These are phyloP conservation scores for Oryzias melastigma DNA, from an alignment of 2,113 vertebrate genomes.

Conservation along the genomic window DNA sequence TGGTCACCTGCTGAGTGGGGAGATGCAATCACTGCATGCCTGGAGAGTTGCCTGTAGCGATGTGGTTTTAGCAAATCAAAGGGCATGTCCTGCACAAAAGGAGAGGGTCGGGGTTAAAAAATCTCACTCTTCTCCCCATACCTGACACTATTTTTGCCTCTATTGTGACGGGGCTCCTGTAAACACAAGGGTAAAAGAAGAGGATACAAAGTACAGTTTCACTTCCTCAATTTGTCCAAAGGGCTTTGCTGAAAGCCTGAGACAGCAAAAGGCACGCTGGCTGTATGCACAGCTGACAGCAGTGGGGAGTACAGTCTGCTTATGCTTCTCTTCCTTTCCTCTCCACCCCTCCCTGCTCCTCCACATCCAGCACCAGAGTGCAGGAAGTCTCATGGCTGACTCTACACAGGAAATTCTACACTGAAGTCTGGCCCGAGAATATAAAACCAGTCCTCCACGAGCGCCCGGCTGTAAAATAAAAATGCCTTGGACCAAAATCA, in stretches of 20 bases:
- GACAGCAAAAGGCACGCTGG: constrained; percentile 7
- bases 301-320: constrained; percentile 50
- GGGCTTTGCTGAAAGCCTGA: constrained; percentile 37
- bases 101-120: constrained; percentile 28
- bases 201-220: constrained; percentile 25
- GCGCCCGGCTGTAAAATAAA: constrained; percentile 23
- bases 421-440: constrained; percentile 58
- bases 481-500: neutral
- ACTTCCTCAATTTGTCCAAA: constrained; percentile 39
- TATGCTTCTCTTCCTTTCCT: constrained; percentile 65
- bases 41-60: constrained; percentile 33
- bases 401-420: constrained; percentile 74
- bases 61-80: constrained; percentile 54
- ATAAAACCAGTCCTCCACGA: constrained; percentile 39
- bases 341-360: constrained; percentile 35
- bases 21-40: constrained; percentile 50
- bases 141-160: constrained; percentile 5
- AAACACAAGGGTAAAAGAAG: constrained; percentile 10
- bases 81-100: constrained; percentile 62
- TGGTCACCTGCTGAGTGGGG: constrained; percentile 59
- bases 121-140: constrained; percentile 2
- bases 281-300: constrained; percentile 42
- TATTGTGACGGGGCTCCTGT: constrained; percentile 16
- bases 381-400: constrained; percentile 72
- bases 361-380: constrained; percentile 57